Evolutionary conservation across 92 coral and sea anemone species (phyloP).

Genomic region (Paramuricea clavata): DNA sequence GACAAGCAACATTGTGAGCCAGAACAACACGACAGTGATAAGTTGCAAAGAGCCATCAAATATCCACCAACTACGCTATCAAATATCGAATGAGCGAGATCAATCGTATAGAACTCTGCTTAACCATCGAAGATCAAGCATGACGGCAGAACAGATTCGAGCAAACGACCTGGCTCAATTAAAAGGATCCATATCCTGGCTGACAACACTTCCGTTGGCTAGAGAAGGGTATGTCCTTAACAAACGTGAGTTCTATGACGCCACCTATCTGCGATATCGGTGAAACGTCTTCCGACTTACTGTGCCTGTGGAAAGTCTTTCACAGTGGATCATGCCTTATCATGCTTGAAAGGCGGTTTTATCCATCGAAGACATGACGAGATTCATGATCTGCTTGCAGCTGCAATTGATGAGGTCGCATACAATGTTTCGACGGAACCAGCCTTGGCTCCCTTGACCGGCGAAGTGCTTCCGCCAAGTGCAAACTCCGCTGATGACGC

Average conservation of each 20-base stretch:
- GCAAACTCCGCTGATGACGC: slow-evolving; percentile 21
- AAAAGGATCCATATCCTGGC: slow-evolving; percentile 53
- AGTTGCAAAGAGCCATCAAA: not conserved
- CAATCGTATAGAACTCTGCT: not conserved
- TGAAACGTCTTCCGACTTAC: not conserved
- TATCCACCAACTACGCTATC: not conserved
- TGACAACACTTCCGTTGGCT: slow-evolving; percentile 21
- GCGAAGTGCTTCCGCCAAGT: slow-evolving; percentile 8
- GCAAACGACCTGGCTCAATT: slow-evolving; percentile 24
- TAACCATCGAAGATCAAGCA: not conserved
- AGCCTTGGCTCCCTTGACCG: not conserved
- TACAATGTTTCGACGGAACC: slow-evolving; percentile 23
- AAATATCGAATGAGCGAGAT: not conserved
- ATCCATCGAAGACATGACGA: slow-evolving; percentile 19
- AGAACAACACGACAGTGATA: not conserved
- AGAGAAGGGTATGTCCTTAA: not conserved
- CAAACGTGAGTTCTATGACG: not conserved
- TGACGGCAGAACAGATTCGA: not conserved
- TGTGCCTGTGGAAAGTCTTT: slow-evolving; percentile 28
- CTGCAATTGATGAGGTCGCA: slow-evolving; percentile 17
- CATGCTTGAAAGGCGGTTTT: slow-evolving; percentile 28
- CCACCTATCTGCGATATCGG: not conserved
- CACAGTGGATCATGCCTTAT: slow-evolving; percentile 21
- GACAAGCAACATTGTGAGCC: not conserved
- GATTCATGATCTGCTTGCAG: slow-evolving; percentile 31